Evolutionary conservation across 2,797 vertebrate species (phyloP).

Genomic region (Eurystomus glaucurus): DNA sequence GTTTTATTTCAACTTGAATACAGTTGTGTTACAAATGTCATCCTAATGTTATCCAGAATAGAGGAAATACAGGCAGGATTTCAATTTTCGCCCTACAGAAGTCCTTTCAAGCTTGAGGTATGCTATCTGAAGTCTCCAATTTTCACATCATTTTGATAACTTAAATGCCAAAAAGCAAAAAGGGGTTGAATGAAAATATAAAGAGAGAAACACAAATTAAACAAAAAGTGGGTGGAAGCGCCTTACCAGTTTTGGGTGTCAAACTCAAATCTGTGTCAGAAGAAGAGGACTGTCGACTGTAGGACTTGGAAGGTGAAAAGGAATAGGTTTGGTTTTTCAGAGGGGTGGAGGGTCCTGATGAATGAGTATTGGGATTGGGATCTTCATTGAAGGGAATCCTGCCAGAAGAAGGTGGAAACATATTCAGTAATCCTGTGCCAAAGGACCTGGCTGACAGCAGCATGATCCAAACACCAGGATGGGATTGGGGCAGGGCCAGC

Average conservation of each 20-base stretch:
- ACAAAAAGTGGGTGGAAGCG: constrained; percentile 81
- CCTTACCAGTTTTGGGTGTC: constrained; percentile 96
- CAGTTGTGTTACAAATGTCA: neutral
- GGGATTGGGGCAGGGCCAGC: constrained; percentile 78
- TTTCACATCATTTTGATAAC: constrained; percentile 75
- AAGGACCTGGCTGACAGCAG: constrained; percentile 80
- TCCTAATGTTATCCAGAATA: neutral
- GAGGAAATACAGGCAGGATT: neutral
- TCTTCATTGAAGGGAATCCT: constrained; percentile 99
- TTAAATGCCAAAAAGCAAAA: constrained; percentile 74
- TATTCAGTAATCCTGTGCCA: constrained; percentile 88
- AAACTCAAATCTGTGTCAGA: constrained; percentile 96
- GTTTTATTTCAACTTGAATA: neutral
- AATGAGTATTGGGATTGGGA: constrained; percentile 92
- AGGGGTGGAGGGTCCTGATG: constrained; percentile 99
- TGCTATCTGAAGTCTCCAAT: constrained; percentile 32
- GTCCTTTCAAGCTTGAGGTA: constrained; percentile 31
- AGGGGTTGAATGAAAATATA: constrained; percentile 77
- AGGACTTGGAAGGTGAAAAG: constrained; percentile 95
- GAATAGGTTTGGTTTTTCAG: constrained; percentile 99
- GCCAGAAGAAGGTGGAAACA: constrained; percentile 97
- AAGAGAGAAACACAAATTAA: constrained; percentile 78
- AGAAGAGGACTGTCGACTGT: constrained; percentile 94
- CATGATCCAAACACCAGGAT: constrained; percentile 84
- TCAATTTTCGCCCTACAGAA: neutral